A percentile compares a stretch with the other conserved stretches of the same genome.
These are phyloP conservation scores for Mugil cephalus DNA, from an alignment of 2,113 vertebrate genomes.

Conservation along the genomic window DNA sequence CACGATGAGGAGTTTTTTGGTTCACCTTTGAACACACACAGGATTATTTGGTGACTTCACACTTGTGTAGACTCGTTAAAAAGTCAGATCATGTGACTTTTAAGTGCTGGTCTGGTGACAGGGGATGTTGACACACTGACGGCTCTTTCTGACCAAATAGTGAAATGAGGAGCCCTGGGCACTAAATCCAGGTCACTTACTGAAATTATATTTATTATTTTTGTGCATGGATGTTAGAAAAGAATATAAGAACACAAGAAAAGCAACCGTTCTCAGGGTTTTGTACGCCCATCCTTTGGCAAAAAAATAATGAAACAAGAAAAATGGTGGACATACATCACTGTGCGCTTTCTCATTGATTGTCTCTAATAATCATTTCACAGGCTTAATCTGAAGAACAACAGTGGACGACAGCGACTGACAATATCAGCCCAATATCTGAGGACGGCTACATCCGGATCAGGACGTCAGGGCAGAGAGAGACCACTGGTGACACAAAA, in stretches of 20 bases:
- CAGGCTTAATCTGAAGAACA: neutral
- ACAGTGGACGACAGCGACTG: neutral
- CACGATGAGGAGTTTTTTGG: conserved; percentile 31
- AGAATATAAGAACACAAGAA: too few species aligned
- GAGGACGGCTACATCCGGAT: neutral
- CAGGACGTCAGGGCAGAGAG: neutral
- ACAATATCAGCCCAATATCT: neutral
- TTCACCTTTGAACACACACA: conserved; percentile 16
- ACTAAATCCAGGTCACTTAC: neutral
- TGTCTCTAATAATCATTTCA: neutral
- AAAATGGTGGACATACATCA: neutral
- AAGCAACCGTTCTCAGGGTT: neutral
- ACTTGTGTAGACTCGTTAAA: neutral
- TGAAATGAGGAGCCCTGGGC: too few species aligned
- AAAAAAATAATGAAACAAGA: neutral
- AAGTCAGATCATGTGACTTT: conserved; percentile 20
- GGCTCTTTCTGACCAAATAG: neutral
- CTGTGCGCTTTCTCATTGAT: too few species aligned
- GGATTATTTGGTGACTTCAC: neutral
- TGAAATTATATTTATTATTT: too few species aligned
- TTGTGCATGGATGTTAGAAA: too few species aligned
- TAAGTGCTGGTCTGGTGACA: conserved; percentile 2
- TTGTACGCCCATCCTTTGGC: neutral
- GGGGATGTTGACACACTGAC: neutral
- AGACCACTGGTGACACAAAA: conserved; percentile 26